These are phyloP conservation scores for Chymomyza caudatula DNA, from an alignment of 2,888 invertebrate species.

Conservation along the genomic window DNA sequence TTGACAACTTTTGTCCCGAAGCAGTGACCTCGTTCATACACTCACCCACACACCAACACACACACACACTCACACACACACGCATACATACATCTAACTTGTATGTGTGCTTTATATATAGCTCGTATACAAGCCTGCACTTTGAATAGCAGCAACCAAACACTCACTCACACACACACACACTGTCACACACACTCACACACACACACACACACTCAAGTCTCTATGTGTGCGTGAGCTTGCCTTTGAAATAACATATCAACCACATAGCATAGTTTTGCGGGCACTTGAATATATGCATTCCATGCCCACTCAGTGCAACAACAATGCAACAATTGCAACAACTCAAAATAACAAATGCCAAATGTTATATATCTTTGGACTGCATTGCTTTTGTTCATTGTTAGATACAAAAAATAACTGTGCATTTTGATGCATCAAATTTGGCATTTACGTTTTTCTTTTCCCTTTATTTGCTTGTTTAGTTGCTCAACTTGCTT, in stretches of 20 bases:
- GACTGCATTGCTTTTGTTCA: neutral
- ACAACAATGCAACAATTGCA: neutral
- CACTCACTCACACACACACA: slow-evolving; percentile 3
- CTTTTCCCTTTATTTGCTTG: too few species aligned
- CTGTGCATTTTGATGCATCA: neutral
- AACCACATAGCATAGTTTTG: slow-evolving; percentile 44
- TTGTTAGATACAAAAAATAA: neutral
- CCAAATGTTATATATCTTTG: neutral
- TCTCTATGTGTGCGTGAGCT: slow-evolving; percentile 14
- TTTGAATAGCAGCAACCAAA: neutral
- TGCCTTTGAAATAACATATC: slow-evolving; percentile 34
- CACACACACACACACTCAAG: neutral
- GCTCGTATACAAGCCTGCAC: neutral
- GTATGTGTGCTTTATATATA: neutral
- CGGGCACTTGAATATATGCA: slow-evolving; percentile 24
- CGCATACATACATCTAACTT: neutral
- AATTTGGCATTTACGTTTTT: neutral
- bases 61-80: neutral
- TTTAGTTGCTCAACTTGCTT: neutral
- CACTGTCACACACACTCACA: too few species aligned
- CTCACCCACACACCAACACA: neutral
- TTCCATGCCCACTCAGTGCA: neutral
- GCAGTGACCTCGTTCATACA: slow-evolving; percentile 65
- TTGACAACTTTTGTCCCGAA: slow-evolving; percentile 71
- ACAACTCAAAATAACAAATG: neutral